Base-by-base conservation (phyloP, 2,888 invertebrate species). In the Syritta pipiens region DNA sequence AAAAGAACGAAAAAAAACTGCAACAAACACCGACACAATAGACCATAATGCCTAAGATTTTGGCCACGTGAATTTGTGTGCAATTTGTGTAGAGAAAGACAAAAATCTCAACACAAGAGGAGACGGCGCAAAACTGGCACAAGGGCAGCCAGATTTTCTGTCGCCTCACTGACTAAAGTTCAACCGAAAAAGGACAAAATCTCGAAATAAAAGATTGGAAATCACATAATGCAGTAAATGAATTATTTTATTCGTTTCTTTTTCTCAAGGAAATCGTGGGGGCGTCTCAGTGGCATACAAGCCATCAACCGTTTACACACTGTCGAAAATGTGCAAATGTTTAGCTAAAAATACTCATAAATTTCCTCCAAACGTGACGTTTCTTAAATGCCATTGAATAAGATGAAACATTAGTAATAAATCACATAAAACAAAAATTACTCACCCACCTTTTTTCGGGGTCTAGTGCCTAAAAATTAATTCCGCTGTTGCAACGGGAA, bases 401-500 rank as follows among this genome's bases (percentile, higher is more conserved):
- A 20, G 3, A 40, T 1, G 10, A n/a, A 12, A 59, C 10, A 10
- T 3, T 0, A 10, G 2, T 12, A 14, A 9, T 37, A 10, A 14
- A 42, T 24, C 17, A 14, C 14, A 1, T 4, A 5, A 10, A 4
- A 32, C 1, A 4, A 10, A 30, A 30, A 44, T 42, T 10, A 59
- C 59, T 42, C 42, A 69, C 68, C 68, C 14, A 44, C 20, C 7
- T 26, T 12, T 42, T 46, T 32, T 51, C 28, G 9, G n/a, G 14
- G 49, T 12, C 20, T 19, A 17, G 32, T 10, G n/a, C 2, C 55
- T 46, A 44, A 32, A 55, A 55, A 48, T 22, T 53, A 55, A 46
- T 49, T 49, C 59, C 59, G 53, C 53, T 65, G 57, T 12, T 51
- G 57, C 76, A 77, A 77, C 77, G 77, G 77, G 77, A 77, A 53